Evolutionary conservation across 2,888 invertebrate genomes (phyloP), one percentile per base, ranked within the genome.

Genomic region (Coecobrya sp.): DNA sequence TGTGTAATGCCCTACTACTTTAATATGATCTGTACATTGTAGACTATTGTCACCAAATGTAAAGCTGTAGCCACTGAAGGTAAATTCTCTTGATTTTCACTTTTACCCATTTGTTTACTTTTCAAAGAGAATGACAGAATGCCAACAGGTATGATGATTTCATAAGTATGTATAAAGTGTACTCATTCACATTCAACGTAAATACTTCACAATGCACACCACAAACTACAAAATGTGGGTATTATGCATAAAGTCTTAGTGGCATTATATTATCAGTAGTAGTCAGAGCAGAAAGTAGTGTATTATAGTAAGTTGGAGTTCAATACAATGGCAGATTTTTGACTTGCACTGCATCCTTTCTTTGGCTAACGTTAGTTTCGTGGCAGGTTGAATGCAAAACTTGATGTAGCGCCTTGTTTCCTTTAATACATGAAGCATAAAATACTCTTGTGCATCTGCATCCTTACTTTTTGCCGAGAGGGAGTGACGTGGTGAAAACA

Each of bases 381-480:
- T 76, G 86, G 86, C 76, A 76, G 42, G 55, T 42, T 85, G 25
- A 36, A 85, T 65, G 45, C 82, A 45, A 85, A 85, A 65, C 62
- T 62, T 42, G 59, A 11, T 42, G 55, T 13, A 55, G 81, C 52
- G 30, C 81, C 81, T 30, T n/a, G 55, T 81, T 81, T 52, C 81
- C 81, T 55, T 55, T 30, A 73, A 42, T 73, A 27, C 65, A 27
- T 27, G 8, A 65, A 65, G 27, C 13, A 27, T n/a, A n/a, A n/a
- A n/a, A n/a, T n/a, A n/a, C n/a, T 27, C 27, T 19, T 11, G 27
- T n/a, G 27, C 7, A 27, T 27, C 5, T n/a, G 27, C 7, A 27
- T 27, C 5, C 65, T 25, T 19, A 27, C 27, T 8, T 65, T 59
- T 27, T 65, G 27, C 25, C 65, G 27, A 65, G 65, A 65, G 65